Percentiles rank a stretch among this genome's conserved stretches.
These are phyloP conservation scores for Chrysemys picta DNA, from an alignment of 2,113 vertebrate species.

Conservation along the genomic window DNA sequence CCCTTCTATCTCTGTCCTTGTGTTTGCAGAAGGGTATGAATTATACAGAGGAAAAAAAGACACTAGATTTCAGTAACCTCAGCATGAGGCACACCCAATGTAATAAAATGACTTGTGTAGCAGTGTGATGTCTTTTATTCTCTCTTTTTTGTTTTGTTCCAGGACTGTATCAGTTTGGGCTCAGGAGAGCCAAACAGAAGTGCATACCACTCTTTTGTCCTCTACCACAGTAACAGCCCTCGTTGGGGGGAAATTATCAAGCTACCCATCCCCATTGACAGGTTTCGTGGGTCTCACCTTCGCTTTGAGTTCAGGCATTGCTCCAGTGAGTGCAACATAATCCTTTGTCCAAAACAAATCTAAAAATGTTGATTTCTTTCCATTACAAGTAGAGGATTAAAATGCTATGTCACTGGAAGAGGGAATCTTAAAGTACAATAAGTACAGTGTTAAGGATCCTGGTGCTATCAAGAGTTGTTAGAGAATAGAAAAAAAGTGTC, in stretches of 20 bases:
- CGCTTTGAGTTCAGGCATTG: conserved; percentile 98
- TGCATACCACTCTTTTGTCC: conserved; percentile 94
- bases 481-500: neutral
- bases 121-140: conserved; percentile 1
- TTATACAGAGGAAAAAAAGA: neutral
- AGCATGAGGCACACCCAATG: neutral
- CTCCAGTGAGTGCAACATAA: conserved; percentile 87
- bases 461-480: neutral
- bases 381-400: fast-evolving
- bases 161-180: conserved; percentile 97
- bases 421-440: neutral
- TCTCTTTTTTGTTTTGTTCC: conserved; percentile 11
- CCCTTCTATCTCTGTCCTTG: neutral
- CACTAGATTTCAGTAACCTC: neutral
- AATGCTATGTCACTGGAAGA: neutral
- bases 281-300: conserved; percentile 94
- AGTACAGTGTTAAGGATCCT: neutral
- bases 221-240: conserved; percentile 96
- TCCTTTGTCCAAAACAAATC: neutral
- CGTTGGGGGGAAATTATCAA: conserved; percentile 97
- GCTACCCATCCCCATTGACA: conserved; percentile 93
- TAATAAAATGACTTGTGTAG: neutral
- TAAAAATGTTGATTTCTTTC: neutral
- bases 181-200: conserved; percentile 89
- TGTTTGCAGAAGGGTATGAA: neutral